Percentiles rank a stretch among this genome's conserved stretches.
phyloP scores from a whole-genome alignment of 2,888 invertebrate genomes.

The Tenthredo distinguenda region DNA sequence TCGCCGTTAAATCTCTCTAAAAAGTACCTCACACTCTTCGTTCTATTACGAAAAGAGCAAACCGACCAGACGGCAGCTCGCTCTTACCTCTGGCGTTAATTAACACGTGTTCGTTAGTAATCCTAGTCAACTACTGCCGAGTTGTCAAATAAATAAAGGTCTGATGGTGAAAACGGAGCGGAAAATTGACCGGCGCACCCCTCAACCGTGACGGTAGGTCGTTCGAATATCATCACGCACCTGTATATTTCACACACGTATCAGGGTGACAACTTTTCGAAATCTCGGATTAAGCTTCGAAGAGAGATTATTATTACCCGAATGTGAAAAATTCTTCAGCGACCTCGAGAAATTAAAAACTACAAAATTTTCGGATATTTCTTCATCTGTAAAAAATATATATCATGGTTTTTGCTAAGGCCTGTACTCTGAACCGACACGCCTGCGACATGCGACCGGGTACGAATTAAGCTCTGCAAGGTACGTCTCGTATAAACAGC shows the following conservation, averaged over 20 bases:
- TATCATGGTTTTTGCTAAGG: neutral
- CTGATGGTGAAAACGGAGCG: constrained; percentile 56
- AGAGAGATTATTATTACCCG: no score
- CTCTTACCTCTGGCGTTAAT: constrained; percentile 26
- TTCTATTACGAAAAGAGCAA: neutral
- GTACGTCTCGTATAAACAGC: constrained; percentile 29
- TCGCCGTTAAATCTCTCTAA: no score
- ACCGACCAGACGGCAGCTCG: neutral
- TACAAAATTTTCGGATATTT: neutral
- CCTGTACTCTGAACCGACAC: neutral
- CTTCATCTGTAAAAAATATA: neutral
- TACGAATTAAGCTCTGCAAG: constrained; percentile 18
- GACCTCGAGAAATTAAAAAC: no score
- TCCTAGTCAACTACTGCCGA: neutral
- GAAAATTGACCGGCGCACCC: constrained; percentile 56
- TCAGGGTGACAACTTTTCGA: no score
- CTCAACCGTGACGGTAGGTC: neutral
- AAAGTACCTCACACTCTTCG: neutral
- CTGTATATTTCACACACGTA: no score
- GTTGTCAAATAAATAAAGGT: constrained; percentile 20
- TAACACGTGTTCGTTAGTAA: constrained; percentile 36
- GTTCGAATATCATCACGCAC: neutral
- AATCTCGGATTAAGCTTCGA: no score
- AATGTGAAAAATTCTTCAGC: no score
- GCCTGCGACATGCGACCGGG: neutral